Percentiles rank a stretch among this genome's conserved stretches.
Conservation (phyloP, 30 jellyfish, hydroid and myxozoan species). For the Cassiopea xamachana region DNA sequence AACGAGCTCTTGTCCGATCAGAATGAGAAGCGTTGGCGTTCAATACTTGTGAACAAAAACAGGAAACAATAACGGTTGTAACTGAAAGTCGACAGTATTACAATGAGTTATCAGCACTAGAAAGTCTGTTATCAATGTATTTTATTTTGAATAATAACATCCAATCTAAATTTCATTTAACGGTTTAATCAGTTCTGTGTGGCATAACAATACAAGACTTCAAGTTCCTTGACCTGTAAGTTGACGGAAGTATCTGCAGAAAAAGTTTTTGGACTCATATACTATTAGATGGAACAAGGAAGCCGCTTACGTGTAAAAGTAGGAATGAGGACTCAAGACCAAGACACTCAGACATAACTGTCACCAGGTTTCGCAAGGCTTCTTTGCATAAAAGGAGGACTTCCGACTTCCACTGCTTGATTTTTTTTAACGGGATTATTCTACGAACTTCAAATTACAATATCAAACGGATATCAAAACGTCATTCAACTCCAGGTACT, state of each 20-base stretch:
- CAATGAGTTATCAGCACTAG: not conserved
- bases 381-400: no score
- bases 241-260: not conserved
- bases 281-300: constrained; percentile 4
- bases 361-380: no score
- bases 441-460: no score
- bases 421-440: no score
- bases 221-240: not conserved
- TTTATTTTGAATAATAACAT: not conserved
- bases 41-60: constrained; percentile 2
- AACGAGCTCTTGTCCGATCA: not conserved
- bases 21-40: constrained; percentile 23
- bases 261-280: not conserved
- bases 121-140: not conserved
- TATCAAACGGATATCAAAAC: no score
- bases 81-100: not conserved
- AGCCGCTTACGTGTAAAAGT: not conserved
- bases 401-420: no score
- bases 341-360: not conserved
- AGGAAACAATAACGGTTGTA: not conserved
- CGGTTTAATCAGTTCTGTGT: not conserved
- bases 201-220: not conserved
- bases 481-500: no score
- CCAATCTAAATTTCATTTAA: not conserved
- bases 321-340: not conserved